A percentile compares a stretch with the other conserved stretches of the same genome.
Evolutionary conservation across 2,113 vertebrate species (phyloP).

Genomic region (Calyptommatus sinebrachiatus): DNA sequence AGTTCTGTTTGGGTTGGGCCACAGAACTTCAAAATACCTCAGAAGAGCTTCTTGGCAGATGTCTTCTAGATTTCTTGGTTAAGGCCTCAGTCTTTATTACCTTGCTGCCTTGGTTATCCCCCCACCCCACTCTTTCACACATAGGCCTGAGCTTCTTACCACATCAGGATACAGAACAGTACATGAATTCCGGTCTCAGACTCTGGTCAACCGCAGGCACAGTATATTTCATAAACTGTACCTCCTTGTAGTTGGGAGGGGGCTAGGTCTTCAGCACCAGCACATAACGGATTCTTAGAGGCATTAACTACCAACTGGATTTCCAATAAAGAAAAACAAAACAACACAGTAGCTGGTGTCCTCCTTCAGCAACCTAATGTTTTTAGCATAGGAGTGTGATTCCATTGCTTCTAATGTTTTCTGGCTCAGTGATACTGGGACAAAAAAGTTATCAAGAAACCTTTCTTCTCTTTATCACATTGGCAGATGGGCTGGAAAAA

Average conservation of each 20-base stretch:
- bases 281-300: conserved; percentile 69
- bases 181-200: conserved; percentile 81
- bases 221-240: conserved; percentile 74
- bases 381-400: rapidly evolving
- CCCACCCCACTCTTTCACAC: conserved; percentile 50
- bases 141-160: conserved; percentile 71
- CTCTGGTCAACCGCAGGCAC: conserved; percentile 79
- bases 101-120: conserved; percentile 52
- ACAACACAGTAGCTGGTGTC: not conserved
- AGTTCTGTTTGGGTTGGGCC: conserved; percentile 75
- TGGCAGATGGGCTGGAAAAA: not conserved
- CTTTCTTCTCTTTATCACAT: not conserved
- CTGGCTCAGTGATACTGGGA: not conserved
- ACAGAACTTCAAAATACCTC: conserved; percentile 62
- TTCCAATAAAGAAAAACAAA: not conserved
- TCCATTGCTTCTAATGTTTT: not conserved
- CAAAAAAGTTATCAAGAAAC: not conserved
- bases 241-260: conserved; percentile 55
- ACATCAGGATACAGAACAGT: conserved; percentile 82
- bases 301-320: conserved; percentile 32
- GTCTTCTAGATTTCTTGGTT: conserved; percentile 51
- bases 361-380: not conserved
- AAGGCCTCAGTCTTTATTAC: conserved; percentile 51
- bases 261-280: conserved; percentile 37
- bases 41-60: conserved; percentile 50